Conservation (phyloP, 2,888 invertebrate genomes). For the Cheilosia vernalis region DNA sequence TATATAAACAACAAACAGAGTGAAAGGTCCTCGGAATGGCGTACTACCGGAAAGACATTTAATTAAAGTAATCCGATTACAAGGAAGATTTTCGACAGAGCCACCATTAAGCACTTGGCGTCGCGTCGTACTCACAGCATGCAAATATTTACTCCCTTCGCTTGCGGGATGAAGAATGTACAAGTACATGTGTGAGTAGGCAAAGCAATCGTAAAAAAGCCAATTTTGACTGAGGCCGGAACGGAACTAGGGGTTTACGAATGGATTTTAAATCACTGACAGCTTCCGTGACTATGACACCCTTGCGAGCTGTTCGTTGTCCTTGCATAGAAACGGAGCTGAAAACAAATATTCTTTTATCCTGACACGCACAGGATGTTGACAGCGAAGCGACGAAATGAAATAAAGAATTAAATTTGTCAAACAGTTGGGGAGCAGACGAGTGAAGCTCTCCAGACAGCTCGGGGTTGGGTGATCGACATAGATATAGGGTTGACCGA, state of each 20-base stretch:
- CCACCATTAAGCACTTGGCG: constrained; percentile 72
- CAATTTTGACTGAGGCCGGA: constrained; percentile 48
- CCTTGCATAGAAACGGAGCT: constrained; percentile 40
- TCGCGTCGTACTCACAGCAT: constrained; percentile 64
- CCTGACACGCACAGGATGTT: constrained; percentile 50
- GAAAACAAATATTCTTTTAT: constrained; percentile 37
- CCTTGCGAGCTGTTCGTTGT: constrained; percentile 46
- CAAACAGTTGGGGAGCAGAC: neutral
- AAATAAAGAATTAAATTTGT: constrained; percentile 5
- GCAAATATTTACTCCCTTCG: constrained; percentile 68
- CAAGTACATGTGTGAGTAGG: neutral
- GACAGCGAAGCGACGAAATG: constrained; percentile 40
- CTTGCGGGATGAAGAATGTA: constrained; percentile 5
- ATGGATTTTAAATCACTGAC: constrained; percentile 67
- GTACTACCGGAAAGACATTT: constrained; percentile 53
- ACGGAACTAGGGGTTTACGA: constrained; percentile 32
- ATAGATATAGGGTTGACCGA: constrained; percentile 35
- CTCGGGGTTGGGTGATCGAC: constrained; percentile 41
- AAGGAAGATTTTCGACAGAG: constrained; percentile 64
- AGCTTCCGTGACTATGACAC: constrained; percentile 66
- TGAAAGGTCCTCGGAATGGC: constrained; percentile 31
- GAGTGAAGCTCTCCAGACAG: constrained; percentile 18
- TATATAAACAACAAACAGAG: constrained; percentile 28
- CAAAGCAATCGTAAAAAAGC: constrained; percentile 55
- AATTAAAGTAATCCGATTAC: constrained; percentile 76